These are phyloP conservation scores for Rousettus madagascariensis DNA, from an alignment of 2,797 vertebrate genomes.

Conservation along the genomic window DNA sequence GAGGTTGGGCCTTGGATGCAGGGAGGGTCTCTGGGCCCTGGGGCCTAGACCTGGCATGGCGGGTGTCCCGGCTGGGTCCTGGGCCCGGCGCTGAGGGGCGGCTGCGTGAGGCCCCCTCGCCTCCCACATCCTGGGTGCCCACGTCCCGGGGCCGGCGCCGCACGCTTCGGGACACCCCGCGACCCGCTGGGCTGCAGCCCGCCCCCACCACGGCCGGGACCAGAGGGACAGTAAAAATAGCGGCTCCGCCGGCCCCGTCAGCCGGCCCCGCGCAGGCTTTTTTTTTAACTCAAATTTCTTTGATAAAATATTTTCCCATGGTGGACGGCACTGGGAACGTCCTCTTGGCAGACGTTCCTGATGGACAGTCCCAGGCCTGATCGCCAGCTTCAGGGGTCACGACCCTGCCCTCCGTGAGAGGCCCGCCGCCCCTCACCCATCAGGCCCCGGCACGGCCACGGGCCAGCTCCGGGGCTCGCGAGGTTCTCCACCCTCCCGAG, in stretches of 20 bases:
- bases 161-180: background rate
- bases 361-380: background rate
- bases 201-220: background rate
- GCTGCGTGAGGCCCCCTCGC: accelerated
- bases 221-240: slow-evolving; percentile 81
- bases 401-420: background rate
- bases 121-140: background rate
- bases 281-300: slow-evolving; percentile 81
- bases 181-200: background rate
- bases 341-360: slow-evolving; percentile 63
- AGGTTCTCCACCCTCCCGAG: background rate
- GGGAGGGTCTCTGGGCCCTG: background rate
- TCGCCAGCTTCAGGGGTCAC: background rate
- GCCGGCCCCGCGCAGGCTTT: slow-evolving; percentile 73
- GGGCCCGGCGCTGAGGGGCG: background rate
- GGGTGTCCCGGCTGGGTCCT: accelerated
- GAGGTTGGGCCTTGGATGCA: background rate
- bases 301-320: slow-evolving; percentile 87
- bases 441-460: too few relatives aligned
- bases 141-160: background rate
- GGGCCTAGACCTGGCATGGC: background rate
- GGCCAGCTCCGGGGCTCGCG: background rate
- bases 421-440: background rate
- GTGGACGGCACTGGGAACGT: slow-evolving; percentile 77
- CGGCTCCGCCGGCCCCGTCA: slow-evolving; percentile 64